phyloP scores from a whole-genome alignment of 2,797 vertebrate species.

The Hypotaenidia okinawae region DNA sequence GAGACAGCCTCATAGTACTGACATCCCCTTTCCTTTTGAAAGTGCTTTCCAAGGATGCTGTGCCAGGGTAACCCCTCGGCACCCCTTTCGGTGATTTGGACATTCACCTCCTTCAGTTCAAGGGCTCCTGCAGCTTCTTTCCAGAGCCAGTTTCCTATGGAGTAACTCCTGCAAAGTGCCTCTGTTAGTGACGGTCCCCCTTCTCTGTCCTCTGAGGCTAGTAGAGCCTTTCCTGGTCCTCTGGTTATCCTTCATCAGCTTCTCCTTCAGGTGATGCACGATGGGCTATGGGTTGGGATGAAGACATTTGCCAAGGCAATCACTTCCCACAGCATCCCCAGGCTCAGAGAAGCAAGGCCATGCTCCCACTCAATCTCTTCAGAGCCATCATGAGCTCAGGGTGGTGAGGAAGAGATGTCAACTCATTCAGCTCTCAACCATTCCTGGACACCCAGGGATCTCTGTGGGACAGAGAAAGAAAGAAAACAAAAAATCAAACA shows the following conservation, averaged over 20 bases:
- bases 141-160: not conserved
- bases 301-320: conserved; percentile 13
- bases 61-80: not conserved
- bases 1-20: not conserved
- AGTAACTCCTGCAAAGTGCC: not conserved
- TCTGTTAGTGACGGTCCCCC: not conserved
- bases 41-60: not conserved
- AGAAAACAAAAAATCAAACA: not conserved
- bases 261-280: not conserved
- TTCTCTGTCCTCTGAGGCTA: not conserved
- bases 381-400: conserved; percentile 53
- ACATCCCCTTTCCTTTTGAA: not conserved
- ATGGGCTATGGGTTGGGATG: conserved; percentile 34
- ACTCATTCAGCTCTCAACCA: conserved; percentile 66
- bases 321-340: conserved; percentile 26
- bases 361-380: conserved; percentile 34
- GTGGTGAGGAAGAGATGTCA: conserved; percentile 12
- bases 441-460: conserved; percentile 70
- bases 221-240: conserved; percentile 41
- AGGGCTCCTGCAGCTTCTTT: not conserved
- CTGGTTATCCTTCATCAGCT: conserved; percentile 1
- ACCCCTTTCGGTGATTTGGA: not conserved
- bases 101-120: not conserved
- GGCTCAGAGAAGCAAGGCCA: conserved; percentile 13
- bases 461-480: conserved; percentile 16